These are phyloP conservation scores for Ceyx margarethae DNA, from an alignment of 2,113 vertebrate genomes.

Conservation along the genomic window DNA sequence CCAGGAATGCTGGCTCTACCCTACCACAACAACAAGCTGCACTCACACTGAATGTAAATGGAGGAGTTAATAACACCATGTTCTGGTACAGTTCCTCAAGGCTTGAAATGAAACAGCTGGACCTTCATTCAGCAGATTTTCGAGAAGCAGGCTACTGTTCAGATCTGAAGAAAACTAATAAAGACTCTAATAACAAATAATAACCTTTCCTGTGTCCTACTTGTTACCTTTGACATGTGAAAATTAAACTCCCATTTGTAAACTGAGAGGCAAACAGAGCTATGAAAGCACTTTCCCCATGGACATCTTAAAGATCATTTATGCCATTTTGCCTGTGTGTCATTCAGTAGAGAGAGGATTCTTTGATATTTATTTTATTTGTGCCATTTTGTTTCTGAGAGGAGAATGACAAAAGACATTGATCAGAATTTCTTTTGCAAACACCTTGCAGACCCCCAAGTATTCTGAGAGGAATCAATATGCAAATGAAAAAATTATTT, in stretches of 20 bases:
- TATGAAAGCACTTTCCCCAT: background rate
- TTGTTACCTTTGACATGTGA: background rate
- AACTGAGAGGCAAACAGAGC: background rate
- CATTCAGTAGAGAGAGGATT: background rate
- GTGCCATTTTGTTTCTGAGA: background rate
- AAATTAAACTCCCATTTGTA: conserved; percentile 6
- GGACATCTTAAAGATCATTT: conserved; percentile 20
- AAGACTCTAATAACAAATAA: background rate
- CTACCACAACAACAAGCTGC: background rate
- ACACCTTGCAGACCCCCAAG: background rate
- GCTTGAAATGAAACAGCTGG: background rate
- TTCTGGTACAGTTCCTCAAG: background rate
- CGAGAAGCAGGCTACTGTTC: background rate
- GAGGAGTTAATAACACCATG: background rate
- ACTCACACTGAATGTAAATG: background rate
- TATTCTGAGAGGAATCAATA: background rate
- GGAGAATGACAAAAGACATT: background rate
- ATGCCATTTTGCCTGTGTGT: background rate
- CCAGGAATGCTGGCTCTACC: background rate
- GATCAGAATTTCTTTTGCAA: conserved; percentile 16
- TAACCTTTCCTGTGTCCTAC: background rate
- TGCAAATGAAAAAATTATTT: background rate
- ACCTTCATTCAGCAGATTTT: background rate
- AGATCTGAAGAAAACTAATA: background rate
- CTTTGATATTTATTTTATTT: conserved; percentile 44